These are phyloP conservation scores for Numenius phaeopus DNA, from an alignment of 2,797 vertebrate genomes.

Conservation along the genomic window DNA sequence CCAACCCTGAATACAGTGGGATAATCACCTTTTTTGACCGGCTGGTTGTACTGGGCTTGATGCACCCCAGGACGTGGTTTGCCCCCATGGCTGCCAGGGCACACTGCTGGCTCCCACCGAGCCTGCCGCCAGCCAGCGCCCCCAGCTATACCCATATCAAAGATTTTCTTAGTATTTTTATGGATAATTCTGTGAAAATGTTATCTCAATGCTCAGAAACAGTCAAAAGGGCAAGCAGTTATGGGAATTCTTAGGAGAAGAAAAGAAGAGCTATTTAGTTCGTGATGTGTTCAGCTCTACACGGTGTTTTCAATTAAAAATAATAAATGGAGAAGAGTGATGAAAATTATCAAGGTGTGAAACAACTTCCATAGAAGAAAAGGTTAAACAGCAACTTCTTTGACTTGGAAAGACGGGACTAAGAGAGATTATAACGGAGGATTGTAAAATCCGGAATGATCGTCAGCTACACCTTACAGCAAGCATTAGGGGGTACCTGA, in stretches of 20 bases:
- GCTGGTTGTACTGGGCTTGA: not conserved
- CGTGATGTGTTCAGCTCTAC: not conserved
- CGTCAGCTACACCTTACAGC: not conserved
- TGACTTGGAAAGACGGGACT: not conserved
- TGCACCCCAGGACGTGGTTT: not conserved
- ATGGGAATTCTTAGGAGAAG: not conserved
- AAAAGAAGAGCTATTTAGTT: not conserved
- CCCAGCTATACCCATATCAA: not conserved
- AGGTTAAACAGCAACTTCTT: not conserved
- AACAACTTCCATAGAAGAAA: not conserved
- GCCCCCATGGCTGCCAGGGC: not conserved
- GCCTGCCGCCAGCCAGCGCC: not conserved
- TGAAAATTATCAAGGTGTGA: not conserved
- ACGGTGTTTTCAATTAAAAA: not conserved
- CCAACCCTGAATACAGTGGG: fast-evolving
- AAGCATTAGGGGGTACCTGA: not conserved
- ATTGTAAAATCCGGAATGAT: not conserved
- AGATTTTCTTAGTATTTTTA: not conserved
- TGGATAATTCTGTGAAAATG: not conserved
- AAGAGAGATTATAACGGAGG: not conserved
- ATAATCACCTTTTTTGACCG: fast-evolving
- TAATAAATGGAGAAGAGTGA: not conserved
- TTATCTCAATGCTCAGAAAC: not conserved
- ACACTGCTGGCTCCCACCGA: fast-evolving
- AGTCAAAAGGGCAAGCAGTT: not conserved